These are phyloP conservation scores for Lasioglossum figueresi DNA, from an alignment of 2,888 invertebrate species.

Conservation along the genomic window DNA sequence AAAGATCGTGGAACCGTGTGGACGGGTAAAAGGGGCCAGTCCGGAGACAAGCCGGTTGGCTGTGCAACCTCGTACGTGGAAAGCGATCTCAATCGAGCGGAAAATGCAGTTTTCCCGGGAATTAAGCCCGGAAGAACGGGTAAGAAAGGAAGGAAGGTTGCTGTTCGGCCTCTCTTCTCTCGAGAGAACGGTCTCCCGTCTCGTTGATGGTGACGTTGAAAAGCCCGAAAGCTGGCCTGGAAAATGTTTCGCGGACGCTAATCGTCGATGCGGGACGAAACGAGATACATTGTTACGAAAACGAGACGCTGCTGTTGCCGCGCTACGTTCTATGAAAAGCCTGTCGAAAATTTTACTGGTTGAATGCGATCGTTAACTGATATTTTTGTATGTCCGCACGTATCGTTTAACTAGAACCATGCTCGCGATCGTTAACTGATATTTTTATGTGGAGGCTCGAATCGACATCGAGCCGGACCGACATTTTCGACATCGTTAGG, in stretches of 20 bases:
- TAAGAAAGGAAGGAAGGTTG: constrained; percentile 24
- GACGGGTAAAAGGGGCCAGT: constrained; percentile 2
- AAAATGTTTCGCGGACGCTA: neutral
- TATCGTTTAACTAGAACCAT: neutral
- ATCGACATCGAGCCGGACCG: neutral
- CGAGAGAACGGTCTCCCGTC: neutral
- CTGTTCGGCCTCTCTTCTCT: neutral
- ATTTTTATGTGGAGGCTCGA: neutral
- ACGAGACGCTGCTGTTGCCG: neutral
- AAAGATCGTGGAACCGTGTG: constrained; percentile 35
- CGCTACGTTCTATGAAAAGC: constrained; percentile 17
- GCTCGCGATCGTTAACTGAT: neutral
- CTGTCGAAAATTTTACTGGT: constrained; percentile 45
- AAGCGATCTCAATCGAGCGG: constrained; percentile 71
- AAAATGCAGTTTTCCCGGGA: constrained; percentile 78
- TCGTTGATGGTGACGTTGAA: neutral
- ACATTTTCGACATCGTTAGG: neutral
- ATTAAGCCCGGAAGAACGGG: constrained; percentile 58
- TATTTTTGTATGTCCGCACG: constrained; percentile 33
- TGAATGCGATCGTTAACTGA: constrained; percentile 52
- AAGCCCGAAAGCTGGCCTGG: neutral
- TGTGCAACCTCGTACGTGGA: constrained; percentile 52
- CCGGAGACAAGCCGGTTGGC: neutral
- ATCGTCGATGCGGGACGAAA: neutral
- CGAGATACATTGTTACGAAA: constrained; percentile 10